These are phyloP conservation scores for Dromius quadrimaculatus DNA, from an alignment of 2,888 invertebrate genomes.

Conservation along the genomic window DNA sequence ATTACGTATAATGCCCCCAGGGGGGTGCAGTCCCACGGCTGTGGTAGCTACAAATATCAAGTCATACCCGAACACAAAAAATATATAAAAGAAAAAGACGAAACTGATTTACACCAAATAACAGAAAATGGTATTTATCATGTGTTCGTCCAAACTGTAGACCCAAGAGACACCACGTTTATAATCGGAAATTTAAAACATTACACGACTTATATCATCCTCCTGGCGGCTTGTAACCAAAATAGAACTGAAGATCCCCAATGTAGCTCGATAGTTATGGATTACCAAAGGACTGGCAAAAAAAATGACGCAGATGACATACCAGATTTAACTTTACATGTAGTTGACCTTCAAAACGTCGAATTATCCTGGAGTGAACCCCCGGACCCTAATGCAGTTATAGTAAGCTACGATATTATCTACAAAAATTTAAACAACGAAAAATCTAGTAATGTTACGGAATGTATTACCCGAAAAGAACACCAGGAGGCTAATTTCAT, in stretches of 20 bases:
- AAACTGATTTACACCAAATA: slow-evolving; percentile 45
- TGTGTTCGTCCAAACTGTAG: slow-evolving; percentile 52
- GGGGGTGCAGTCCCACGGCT: slow-evolving; percentile 39
- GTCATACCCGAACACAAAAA: slow-evolving; percentile 32
- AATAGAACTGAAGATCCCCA: slow-evolving; percentile 67
- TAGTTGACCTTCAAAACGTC: slow-evolving; percentile 59
- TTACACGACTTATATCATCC: slow-evolving; percentile 72
- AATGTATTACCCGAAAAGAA: slow-evolving; percentile 68
- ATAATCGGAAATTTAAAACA: slow-evolving; percentile 67
- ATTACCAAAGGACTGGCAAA: slow-evolving; percentile 68
- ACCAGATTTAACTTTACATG: slow-evolving; percentile 56
- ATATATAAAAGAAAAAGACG: slow-evolving; percentile 27
- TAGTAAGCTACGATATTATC: slow-evolving; percentile 74
- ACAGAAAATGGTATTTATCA: slow-evolving; percentile 30
- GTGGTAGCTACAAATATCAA: slow-evolving; percentile 37
- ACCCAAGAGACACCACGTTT: slow-evolving; percentile 56
- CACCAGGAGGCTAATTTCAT: slow-evolving; percentile 58
- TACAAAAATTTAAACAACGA: slow-evolving; percentile 65
- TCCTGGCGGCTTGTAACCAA: slow-evolving; percentile 72
- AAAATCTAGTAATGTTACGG: slow-evolving; percentile 61
- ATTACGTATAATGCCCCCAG: not conserved
- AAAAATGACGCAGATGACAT: slow-evolving; percentile 66
- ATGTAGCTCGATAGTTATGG: slow-evolving; percentile 68
- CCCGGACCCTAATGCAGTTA: slow-evolving; percentile 73
- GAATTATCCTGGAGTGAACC: slow-evolving; percentile 72